These are phyloP conservation scores for Oncorhynchus tshawytscha DNA, from an alignment of 2,113 vertebrate species.

Conservation along the genomic window DNA sequence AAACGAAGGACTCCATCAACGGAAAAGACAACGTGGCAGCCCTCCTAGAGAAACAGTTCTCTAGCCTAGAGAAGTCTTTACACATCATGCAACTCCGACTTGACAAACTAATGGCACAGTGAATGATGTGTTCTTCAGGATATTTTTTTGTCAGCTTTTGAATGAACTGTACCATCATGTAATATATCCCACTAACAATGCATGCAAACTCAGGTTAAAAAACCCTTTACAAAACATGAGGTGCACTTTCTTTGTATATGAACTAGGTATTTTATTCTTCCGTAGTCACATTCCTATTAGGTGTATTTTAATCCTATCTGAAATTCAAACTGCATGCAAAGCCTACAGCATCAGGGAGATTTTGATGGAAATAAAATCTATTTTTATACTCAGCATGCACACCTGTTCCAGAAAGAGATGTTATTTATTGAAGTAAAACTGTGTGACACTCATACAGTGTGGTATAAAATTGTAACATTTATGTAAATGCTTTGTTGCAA, in stretches of 20 bases:
- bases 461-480: slow-evolving; percentile 4
- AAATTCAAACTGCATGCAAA: slow-evolving; percentile 15
- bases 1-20: slow-evolving; percentile 52
- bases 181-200: background rate
- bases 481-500: background rate
- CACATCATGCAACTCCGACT: slow-evolving; percentile 65
- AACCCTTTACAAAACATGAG: background rate
- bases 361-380: slow-evolving; percentile 28
- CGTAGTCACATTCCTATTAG: background rate
- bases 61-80: slow-evolving; percentile 64
- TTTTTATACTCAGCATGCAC: slow-evolving; percentile 29
- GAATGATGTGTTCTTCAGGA: slow-evolving; percentile 8
- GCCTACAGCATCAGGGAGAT: slow-evolving; percentile 10
- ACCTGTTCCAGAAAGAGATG: background rate
- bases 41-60: slow-evolving; percentile 66
- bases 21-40: slow-evolving; percentile 50
- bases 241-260: background rate
- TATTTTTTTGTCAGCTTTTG: background rate
- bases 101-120: slow-evolving; percentile 57
- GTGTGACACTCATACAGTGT: background rate
- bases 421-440: background rate
- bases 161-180: background rate
- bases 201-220: background rate
- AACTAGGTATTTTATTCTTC: background rate
- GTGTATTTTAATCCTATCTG: slow-evolving; percentile 4